phyloP scores from a whole-genome alignment of 2,113 vertebrate species.

The Tyto alba region DNA sequence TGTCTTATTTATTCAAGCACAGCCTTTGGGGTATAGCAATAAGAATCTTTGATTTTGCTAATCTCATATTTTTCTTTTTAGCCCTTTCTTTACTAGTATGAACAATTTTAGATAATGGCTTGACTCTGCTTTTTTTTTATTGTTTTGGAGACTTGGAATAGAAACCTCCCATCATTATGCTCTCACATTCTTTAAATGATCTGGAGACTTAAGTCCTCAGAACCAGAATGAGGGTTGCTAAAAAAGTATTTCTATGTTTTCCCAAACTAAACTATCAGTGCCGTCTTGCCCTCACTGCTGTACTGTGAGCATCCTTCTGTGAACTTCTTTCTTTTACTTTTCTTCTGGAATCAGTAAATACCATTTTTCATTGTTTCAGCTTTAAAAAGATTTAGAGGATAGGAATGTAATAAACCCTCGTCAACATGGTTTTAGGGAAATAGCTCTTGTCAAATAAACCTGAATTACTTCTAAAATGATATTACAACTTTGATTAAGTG shows the following conservation, averaged over 20 bases:
- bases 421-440: background rate
- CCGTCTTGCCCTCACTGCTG: background rate
- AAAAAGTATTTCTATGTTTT: background rate
- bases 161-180: background rate
- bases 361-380: background rate
- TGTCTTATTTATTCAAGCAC: slow-evolving; percentile 2
- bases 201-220: background rate
- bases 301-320: background rate
- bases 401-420: background rate
- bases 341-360: background rate
- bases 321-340: background rate
- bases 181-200: background rate
- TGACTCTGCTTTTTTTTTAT: background rate
- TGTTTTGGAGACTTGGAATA: background rate
- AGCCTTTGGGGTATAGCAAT: background rate
- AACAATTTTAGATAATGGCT: background rate
- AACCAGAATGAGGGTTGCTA: background rate
- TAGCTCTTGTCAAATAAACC: background rate
- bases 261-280: background rate
- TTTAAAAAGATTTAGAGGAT: background rate
- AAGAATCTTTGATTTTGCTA: background rate
- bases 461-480: background rate
- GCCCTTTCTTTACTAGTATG: background rate
- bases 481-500: background rate
- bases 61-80: background rate